phyloP scores from a whole-genome alignment of 1,140 invertebrate species.

The Sogatella furcifera region DNA sequence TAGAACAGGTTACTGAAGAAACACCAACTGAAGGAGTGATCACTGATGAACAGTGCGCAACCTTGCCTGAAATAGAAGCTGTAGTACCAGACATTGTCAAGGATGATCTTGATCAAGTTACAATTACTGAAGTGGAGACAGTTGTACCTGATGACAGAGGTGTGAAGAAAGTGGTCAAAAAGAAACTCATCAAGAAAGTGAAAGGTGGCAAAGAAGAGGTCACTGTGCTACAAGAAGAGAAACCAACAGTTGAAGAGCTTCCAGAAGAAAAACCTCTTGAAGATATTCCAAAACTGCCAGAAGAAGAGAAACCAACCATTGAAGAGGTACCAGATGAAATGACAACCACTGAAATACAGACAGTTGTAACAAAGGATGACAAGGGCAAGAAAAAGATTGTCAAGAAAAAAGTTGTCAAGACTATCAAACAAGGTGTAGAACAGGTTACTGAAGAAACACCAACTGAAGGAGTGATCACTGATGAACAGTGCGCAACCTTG shows the following conservation, averaged over 20 bases:
- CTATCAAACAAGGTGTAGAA: conserved; percentile 15
- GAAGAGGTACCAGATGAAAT: conserved; percentile 3
- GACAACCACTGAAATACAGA: conserved; percentile 22
- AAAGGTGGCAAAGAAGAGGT: conserved; percentile 22
- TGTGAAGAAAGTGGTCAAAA: conserved; percentile 25
- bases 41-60: conserved; percentile 27
- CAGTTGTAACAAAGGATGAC: conserved; percentile 14
- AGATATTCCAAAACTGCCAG: not conserved
- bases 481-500: conserved; percentile 17
- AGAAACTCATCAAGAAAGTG: conserved; percentile 24
- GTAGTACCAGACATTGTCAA: conserved; percentile 18
- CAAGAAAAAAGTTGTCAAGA: conserved; percentile 26
- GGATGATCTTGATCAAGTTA: conserved; percentile 5
- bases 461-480: conserved; percentile 5
- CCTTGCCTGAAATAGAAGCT: conserved; percentile 25
- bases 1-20: conserved; percentile 26
- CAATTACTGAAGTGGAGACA: conserved; percentile 22
- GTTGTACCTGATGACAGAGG: conserved; percentile 17
- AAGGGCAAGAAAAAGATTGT: conserved; percentile 2
- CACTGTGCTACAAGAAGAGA: conserved; percentile 25
- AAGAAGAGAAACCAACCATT: conserved; percentile 1
- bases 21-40: conserved; percentile 25
- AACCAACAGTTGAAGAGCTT: conserved; percentile 28
- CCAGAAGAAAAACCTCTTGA: conserved; percentile 1
- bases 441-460: conserved; percentile 20